These are phyloP conservation scores for Drosophila arizonae DNA, from an alignment of 1,140 invertebrate genomes.

Conservation along the genomic window DNA sequence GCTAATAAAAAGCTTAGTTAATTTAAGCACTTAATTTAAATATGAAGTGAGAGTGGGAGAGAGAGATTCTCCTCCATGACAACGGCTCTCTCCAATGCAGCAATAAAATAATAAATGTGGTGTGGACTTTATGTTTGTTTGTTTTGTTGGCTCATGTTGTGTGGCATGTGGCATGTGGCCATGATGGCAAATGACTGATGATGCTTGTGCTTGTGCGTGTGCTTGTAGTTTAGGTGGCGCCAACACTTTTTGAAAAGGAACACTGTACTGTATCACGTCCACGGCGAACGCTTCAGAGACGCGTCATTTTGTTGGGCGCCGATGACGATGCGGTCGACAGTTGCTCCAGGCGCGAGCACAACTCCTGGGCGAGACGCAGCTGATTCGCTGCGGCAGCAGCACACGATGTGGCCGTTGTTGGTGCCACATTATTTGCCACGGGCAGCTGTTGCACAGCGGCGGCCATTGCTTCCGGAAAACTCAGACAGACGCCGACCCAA, in stretches of 20 bases:
- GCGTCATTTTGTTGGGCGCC: constrained; percentile 57
- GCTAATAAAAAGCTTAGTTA: constrained; percentile 40
- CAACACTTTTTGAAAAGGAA: constrained; percentile 55
- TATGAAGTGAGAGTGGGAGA: constrained; percentile 27
- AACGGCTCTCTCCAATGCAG: constrained; percentile 31
- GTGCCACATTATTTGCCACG: constrained; percentile 40
- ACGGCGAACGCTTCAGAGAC: constrained; percentile 41
- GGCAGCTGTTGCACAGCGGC: constrained; percentile 70
- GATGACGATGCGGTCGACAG: constrained; percentile 82
- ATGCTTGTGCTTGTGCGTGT: constrained; percentile 28
- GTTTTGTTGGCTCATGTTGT: constrained; percentile 13
- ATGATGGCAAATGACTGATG: constrained; percentile 50
- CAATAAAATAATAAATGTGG: constrained; percentile 41
- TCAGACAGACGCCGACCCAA: constrained; percentile 88
- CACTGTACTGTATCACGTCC: constrained; percentile 36
- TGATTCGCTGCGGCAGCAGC: constrained; percentile 75
- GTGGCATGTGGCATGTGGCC: constrained; percentile 28
- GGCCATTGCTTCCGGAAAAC: constrained; percentile 81
- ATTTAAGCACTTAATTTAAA: constrained; percentile 44
- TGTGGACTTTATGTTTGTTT: constrained; percentile 6
- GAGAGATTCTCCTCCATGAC: constrained; percentile 31
- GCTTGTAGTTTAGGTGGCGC: constrained; percentile 34
- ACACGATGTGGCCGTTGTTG: constrained; percentile 53
- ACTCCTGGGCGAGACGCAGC: constrained; percentile 80
- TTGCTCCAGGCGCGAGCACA: constrained; percentile 84